Base-by-base conservation (phyloP, 1,140 invertebrate species). In the Capitella teleta region DNA sequence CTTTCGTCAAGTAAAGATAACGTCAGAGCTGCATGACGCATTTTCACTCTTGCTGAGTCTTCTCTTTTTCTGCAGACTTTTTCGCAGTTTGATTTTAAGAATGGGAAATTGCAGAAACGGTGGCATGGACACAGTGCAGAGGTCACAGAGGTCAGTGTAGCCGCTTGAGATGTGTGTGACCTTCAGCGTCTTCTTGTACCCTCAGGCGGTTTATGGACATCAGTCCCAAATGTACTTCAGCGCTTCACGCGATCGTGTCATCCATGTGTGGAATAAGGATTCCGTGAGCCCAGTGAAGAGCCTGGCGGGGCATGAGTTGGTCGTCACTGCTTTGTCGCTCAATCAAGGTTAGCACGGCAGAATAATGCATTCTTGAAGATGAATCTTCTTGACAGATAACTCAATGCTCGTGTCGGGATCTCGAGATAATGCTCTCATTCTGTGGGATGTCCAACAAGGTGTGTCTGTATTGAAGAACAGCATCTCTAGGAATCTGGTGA, bases 401-500 rank as follows among this genome's bases (percentile, higher is more conserved):
- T 62, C 45, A 8, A 28, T 50, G 21, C 36, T 71, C 12, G 62
- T 64, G 51, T 61, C 59, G 36, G 68, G 68, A 12, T 70, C 67
- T 4, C 43, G 68, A 38, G 68, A 71, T 53, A 71, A 70, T 49
- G 57, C 57, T 23, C 49, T 70, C 14, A 61, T 56, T 37, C 40
- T 71, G 16, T 71, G 67, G 67, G 64, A 68, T 57, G 56, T 71
- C 14, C 58, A 67, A 45, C 61, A 56, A n/a, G 64, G 57, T 5
- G 28, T 58, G 14, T 61, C 58, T 52, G n/a, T 63, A 0, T 28
- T 43, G 37, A 47, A 65, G 40, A 66, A 62, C 45, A 64, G 54
- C 25, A 66, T 65, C 28, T 57, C 64, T 14, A 54, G 64, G 42
- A 71, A 71, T 55, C 53, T 71, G 49, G 68, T 68, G 52, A 57